These are phyloP conservation scores for Clepsis dumicolana DNA, from an alignment of 2,888 invertebrate genomes.

Conservation along the genomic window DNA sequence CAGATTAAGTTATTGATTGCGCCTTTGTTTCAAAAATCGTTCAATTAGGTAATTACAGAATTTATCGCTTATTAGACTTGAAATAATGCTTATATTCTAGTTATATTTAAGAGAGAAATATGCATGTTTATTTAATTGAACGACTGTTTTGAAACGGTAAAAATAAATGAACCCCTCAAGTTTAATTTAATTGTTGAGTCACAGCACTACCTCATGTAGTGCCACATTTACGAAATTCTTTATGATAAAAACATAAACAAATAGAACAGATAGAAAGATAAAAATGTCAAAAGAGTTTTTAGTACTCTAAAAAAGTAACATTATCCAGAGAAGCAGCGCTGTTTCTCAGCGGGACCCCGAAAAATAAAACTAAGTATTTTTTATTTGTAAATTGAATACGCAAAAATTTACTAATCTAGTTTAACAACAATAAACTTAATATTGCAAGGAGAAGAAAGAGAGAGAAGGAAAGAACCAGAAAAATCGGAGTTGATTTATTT, in stretches of 20 bases:
- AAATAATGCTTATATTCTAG: neutral
- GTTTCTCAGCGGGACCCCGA: neutral
- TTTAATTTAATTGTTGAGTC: neutral
- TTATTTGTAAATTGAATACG: neutral
- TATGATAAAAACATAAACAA: neutral
- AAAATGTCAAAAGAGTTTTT: neutral
- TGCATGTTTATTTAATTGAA: constrained; percentile 24
- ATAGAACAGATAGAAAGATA: too few relatives aligned
- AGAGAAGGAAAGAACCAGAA: neutral
- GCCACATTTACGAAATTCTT: neutral
- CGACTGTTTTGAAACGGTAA: constrained; percentile 38
- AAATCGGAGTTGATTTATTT: constrained; percentile 16
- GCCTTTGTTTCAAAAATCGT: constrained; percentile 16
- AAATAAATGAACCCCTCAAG: constrained; percentile 26
- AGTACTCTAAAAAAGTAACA: neutral
- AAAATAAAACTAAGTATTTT: neutral
- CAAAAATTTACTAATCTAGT: neutral
- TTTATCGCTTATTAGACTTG: neutral
- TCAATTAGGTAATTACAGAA: constrained; percentile 23
- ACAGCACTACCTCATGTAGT: neutral
- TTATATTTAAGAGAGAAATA: neutral
- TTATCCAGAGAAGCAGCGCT: neutral
- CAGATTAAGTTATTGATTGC: constrained; percentile 58
- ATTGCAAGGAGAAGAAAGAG: neutral
- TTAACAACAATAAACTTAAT: neutral